phyloP scores from a whole-genome alignment of 2,113 vertebrate species.

The Sander vitreus region DNA sequence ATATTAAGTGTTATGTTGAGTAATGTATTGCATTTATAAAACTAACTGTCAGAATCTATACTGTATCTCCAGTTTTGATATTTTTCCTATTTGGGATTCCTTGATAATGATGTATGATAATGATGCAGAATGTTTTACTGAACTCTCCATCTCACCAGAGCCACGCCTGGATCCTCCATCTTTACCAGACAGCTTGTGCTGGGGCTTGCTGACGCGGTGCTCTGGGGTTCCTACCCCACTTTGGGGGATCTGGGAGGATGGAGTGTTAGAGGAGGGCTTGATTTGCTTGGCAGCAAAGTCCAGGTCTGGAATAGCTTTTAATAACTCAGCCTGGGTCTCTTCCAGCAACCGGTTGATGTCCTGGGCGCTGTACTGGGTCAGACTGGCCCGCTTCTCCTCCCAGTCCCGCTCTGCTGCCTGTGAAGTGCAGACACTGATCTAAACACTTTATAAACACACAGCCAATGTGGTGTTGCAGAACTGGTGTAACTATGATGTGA shows the following conservation, averaged over 20 bases:
- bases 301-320: constrained; percentile 98
- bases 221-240: constrained; percentile 83
- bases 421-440: constrained; percentile 10
- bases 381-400: constrained; percentile 97
- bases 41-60: background rate
- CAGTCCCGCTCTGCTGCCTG: constrained; percentile 97
- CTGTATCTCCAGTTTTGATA: background rate
- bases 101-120: background rate
- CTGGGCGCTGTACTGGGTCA: constrained; percentile 97
- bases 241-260: constrained; percentile 60
- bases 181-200: constrained; percentile 90
- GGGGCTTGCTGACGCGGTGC: constrained; percentile 89
- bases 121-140: background rate
- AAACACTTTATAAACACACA: constrained; percentile 3
- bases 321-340: constrained; percentile 97
- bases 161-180: constrained; percentile 90
- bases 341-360: constrained; percentile 98
- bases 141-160: constrained; percentile 84
- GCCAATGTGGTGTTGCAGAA: background rate
- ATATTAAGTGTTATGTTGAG: background rate
- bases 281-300: constrained; percentile 96
- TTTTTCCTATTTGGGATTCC: background rate
- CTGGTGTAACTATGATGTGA: background rate
- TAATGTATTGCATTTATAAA: background rate
- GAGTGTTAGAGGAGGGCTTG: constrained; percentile 75